Evolutionary conservation across 2,797 vertebrate genomes (phyloP).

Genomic region (Betta splendens): DNA sequence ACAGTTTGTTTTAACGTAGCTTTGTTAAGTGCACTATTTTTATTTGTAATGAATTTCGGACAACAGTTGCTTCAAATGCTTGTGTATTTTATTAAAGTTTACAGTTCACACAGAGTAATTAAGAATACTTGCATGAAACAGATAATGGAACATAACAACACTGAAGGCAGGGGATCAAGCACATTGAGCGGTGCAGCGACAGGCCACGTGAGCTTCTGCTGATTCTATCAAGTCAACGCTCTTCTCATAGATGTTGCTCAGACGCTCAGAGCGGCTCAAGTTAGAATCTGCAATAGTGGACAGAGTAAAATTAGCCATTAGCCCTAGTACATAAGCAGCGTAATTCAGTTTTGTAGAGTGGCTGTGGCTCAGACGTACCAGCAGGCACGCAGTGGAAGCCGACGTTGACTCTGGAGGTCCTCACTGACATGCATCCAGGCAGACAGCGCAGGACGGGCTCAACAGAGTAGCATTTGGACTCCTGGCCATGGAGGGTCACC

Average conservation of each 20-base stretch:
- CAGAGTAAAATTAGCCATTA: constrained; percentile 21
- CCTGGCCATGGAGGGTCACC: constrained; percentile 55
- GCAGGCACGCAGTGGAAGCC: constrained; percentile 79
- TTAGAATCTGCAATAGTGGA: constrained; percentile 63
- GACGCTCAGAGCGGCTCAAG: constrained; percentile 40
- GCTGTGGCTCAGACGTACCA: constrained; percentile 64
- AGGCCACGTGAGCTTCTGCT: constrained; percentile 75
- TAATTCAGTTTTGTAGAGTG: not conserved
- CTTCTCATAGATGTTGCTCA: constrained; percentile 71
- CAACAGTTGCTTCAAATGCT: constrained; percentile 13
- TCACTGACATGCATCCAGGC: constrained; percentile 71
- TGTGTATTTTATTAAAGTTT: constrained; percentile 53
- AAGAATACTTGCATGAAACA: constrained; percentile 3
- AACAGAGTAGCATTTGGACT: constrained; percentile 80
- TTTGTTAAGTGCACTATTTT: not conserved
- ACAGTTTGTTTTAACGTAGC: constrained; percentile 6
- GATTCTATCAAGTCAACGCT: constrained; percentile 72
- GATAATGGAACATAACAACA: constrained; percentile 4
- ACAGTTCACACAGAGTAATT: constrained; percentile 11
- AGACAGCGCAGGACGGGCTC: constrained; percentile 80
- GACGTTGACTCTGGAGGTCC: constrained; percentile 62
- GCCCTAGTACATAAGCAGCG: not conserved
- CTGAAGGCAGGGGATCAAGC: constrained; percentile 37
- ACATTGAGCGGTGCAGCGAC: constrained; percentile 75
- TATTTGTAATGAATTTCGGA: not conserved